Percentiles rank a stretch among this genome's conserved stretches.
Conservation (phyloP, 2,113 vertebrate genomes). For the Brienomyrus brachyistius region DNA sequence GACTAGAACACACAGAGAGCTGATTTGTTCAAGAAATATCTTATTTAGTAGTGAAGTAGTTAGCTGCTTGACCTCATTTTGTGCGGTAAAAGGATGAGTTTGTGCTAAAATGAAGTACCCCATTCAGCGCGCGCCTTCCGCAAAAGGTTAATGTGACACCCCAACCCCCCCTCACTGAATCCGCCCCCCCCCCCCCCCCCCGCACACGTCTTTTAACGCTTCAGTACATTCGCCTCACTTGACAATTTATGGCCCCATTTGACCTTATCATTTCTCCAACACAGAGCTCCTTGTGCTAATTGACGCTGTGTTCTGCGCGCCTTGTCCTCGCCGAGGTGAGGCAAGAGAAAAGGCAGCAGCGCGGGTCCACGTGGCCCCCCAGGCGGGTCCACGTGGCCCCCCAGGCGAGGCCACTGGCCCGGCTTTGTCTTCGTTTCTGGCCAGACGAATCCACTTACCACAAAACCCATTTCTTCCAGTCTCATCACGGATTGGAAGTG, state of each 20-base stretch:
- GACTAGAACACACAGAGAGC: background rate
- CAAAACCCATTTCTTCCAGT: background rate
- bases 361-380: background rate
- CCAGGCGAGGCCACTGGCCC: background rate
- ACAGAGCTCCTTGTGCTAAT: conserved; percentile 18
- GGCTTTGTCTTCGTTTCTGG: background rate
- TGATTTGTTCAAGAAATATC: background rate
- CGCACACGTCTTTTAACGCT: background rate
- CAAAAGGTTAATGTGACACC: conserved; percentile 24
- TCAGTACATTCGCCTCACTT: conserved; percentile 2
- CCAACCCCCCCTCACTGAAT: background rate
- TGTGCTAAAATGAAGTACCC: conserved; percentile 1
- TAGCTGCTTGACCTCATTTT: background rate
- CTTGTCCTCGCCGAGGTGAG: conserved; percentile 1
- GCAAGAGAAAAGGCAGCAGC: background rate
- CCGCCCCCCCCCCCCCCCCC: background rate
- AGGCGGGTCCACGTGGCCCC: too few relatives aligned
- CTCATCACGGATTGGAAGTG: background rate
- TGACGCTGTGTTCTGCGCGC: conserved; percentile 19
- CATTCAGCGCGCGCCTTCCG: background rate
- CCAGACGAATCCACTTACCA: background rate
- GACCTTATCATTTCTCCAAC: conserved; percentile 19
- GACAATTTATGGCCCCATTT: conserved; percentile 16
- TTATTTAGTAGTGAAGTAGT: background rate
- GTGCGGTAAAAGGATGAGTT: background rate